Percentiles rank a stretch among this genome's conserved stretches.
Evolutionary conservation across 2,797 vertebrate species (phyloP).

Genomic region (Gymnopithys bicolor): DNA sequence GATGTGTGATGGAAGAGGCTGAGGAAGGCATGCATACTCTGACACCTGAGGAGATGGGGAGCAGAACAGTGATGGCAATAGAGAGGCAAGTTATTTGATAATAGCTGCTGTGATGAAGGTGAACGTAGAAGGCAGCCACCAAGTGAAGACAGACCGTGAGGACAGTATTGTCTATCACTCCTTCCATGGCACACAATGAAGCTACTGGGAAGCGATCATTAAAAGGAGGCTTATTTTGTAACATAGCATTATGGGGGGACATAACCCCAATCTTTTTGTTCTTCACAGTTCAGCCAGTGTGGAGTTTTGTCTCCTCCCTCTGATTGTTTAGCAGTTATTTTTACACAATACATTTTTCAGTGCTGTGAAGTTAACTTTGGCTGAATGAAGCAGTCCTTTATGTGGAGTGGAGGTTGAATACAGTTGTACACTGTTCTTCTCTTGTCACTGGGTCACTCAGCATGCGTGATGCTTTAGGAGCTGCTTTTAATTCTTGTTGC

Average conservation of each 20-base stretch:
- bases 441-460: background rate
- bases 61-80: background rate
- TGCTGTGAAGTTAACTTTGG: background rate
- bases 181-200: background rate
- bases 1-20: background rate
- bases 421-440: background rate
- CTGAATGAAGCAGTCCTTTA: background rate
- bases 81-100: background rate
- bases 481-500: background rate
- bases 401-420: background rate
- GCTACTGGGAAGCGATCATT: background rate
- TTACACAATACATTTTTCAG: background rate
- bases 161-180: background rate
- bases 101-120: background rate
- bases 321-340: background rate
- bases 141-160: background rate
- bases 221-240: background rate
- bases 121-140: background rate
- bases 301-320: background rate
- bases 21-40: background rate
- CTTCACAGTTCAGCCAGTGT: background rate
- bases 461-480: background rate
- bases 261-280: background rate
- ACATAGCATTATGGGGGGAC: background rate
- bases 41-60: background rate